Base-by-base conservation (phyloP, 2,797 vertebrate species). In the Lateolabrax maculatus region DNA sequence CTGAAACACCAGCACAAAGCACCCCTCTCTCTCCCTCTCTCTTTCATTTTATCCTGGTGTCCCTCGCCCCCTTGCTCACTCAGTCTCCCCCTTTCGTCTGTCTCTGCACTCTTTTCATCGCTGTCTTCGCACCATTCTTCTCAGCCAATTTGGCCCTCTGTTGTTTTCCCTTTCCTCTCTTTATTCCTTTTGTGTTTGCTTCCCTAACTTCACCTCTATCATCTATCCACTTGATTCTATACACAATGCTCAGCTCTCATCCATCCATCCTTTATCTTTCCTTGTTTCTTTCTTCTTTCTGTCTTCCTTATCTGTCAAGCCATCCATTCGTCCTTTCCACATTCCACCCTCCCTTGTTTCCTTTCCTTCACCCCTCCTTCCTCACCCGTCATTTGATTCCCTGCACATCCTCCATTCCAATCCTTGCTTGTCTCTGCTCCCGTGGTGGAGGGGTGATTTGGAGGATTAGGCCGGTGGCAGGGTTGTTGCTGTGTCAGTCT, bases 401-500 rank as follows among this genome's bases (percentile, higher is more conserved):
- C 44, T 1, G n/a, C 75, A 79, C 81, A 81, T 77, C 86, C 86
- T 80, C 68, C 71, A 83, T 73, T 86, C 67, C 82, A 77, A 52
- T 89, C 84, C 84, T 77, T 64, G 74, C 84, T 87, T 75, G 85
- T 92, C 82, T 90, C 70, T 68, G 80, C 84, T 90, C 89, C 85
- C 71, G 61, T 84, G 87, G 90, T 81, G 85, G 85, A 84, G 81
- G 88, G 90, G 88, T 92, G 90, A 93, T 93, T 93, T 92, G 85
- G 85, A 81, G 91, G 92, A 92, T 93, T 93, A 93, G 87, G 88
- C 88, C 73, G 23, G 70, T 93, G 89, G 91, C 87, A 82, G 88
- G 91, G 91, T 87, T 92, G 93, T 92, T 93, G 91, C 92, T 91
- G 90, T 92, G 90, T 93, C 92, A 93, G 91, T 92, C 86, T 93